These are phyloP conservation scores for Halichondria panicea DNA, from an alignment of 37 sponge, comb jelly and placozoan species.

Conservation along the genomic window DNA sequence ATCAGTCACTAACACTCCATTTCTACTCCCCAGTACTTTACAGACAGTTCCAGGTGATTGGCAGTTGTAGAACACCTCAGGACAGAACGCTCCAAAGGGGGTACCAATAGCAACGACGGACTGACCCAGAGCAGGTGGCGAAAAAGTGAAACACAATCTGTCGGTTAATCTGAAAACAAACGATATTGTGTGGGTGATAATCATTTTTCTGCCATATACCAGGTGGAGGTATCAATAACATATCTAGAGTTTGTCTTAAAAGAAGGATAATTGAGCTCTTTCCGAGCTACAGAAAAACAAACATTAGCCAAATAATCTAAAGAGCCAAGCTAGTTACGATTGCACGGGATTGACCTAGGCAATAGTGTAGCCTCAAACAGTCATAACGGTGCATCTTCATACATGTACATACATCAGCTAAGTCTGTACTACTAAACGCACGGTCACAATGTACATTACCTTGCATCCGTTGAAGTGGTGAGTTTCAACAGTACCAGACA, in stretches of 20 bases:
- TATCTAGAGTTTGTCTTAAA: no score
- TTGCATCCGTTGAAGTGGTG: background rate
- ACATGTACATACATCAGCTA: no score
- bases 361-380: no score
- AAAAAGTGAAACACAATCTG: background rate
- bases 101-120: background rate
- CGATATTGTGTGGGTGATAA: no score
- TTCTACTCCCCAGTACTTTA: background rate
- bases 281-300: no score
- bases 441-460: background rate
- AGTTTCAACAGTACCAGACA: background rate
- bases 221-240: no score
- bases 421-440: background rate
- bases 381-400: no score
- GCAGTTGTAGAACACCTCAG: constrained; percentile 22
- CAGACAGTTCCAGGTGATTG: background rate
- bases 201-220: no score
- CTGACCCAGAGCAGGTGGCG: background rate
- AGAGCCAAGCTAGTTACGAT: no score
- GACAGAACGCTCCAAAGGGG: constrained; percentile 6
- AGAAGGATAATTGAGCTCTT: no score
- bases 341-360: no score
- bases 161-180: background rate
- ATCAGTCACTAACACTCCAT: constrained; percentile 2
- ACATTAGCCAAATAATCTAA: no score